Base-by-base conservation (phyloP, 2,113 vertebrate genomes). In the Saccopteryx bilineata region DNA sequence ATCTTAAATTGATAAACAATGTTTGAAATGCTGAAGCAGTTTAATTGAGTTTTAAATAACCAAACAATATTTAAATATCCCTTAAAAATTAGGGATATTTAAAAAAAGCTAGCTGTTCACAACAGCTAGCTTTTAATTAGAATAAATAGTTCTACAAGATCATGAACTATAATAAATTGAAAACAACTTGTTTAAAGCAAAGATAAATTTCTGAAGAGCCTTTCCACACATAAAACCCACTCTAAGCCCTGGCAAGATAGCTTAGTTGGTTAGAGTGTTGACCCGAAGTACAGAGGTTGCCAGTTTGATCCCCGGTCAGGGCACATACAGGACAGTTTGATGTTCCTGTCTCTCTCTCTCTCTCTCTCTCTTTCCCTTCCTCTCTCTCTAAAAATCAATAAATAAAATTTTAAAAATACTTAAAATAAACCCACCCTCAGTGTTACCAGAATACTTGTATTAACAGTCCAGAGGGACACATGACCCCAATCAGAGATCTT, bases 11-110 rank as follows among this genome's bases (percentile, higher is more conserved):
- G 17, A 85, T 88, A 71, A 71, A 83, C 3, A 31, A 71, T 76
- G 61, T 93, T 92, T 87, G 65, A 94, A 84, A 94, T 87, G 56
- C 68, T 75, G 31, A 96, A 87, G 19, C 33, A 65, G 6, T 94
- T 93, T 85, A 87, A 90, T 82, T 75, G 76, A 91, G 24, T 94
- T 93, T 79, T 76, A 93, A 92, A 39, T 91, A 24, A 92, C 48
- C 58, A 69, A 90, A 89, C 9, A 86, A 85, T 65, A 76, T 61
- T 81, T 87, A 90, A 95, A 75, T 71, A 21, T 31, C 7, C 14
- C 60, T 80, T 90, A 61, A 90, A 86, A 92, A 87, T 74, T 95
- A 39, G 39, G 39, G 39, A 39, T 39, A 39, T 39, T 39, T 39
- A 39, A 39, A 39, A 39, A 39, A 39, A 39, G 39, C 39, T 39